These are phyloP conservation scores for Buphagus erythrorhynchus DNA, from an alignment of 2,797 vertebrate species.

Conservation along the genomic window DNA sequence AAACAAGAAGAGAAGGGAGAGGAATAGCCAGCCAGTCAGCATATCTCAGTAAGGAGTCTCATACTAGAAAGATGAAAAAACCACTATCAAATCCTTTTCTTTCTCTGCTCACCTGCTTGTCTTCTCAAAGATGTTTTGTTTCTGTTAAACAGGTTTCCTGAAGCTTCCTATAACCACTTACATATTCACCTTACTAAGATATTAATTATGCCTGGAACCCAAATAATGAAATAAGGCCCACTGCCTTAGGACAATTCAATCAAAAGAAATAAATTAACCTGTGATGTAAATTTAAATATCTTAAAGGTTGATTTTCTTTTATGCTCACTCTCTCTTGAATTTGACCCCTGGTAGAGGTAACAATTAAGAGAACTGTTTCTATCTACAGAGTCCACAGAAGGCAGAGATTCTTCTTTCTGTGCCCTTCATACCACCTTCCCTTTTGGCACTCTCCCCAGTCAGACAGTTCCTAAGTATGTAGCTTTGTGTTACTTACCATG, in stretches of 20 bases:
- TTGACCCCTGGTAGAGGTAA: background rate
- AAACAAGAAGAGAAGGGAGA: slow-evolving; percentile 32
- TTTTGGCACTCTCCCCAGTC: background rate
- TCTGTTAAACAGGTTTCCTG: background rate
- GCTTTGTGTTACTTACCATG: background rate
- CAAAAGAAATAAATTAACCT: background rate
- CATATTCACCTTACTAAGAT: background rate
- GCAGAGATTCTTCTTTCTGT: background rate
- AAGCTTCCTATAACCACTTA: background rate
- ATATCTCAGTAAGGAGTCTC: background rate
- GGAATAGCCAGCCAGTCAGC: background rate
- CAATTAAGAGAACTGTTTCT: background rate
- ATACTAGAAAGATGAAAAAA: background rate
- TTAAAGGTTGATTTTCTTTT: background rate
- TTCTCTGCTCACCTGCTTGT: background rate
- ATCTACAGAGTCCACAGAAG: background rate
- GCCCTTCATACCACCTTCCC: background rate
- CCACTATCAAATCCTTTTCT: background rate
- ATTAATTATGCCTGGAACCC: background rate
- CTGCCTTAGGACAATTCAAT: background rate
- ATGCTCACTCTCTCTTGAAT: background rate
- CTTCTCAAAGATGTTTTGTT: background rate
- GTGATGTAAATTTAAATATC: background rate
- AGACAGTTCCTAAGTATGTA: background rate
- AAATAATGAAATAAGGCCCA: background rate